phyloP scores from a whole-genome alignment of 2,888 invertebrate species.

The Dasysyrphus albostriatus region DNA sequence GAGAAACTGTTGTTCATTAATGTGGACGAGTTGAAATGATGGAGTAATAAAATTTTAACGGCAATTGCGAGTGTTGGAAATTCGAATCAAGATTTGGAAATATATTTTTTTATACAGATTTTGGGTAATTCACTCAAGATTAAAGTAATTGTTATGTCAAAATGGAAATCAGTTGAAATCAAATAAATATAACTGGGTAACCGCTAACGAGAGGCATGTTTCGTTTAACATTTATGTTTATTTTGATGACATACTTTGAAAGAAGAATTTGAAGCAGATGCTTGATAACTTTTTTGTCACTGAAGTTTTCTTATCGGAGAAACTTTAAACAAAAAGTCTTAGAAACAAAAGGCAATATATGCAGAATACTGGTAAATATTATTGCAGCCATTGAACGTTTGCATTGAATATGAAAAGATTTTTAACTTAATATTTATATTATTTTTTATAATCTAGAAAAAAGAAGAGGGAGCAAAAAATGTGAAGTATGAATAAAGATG shows the following conservation, averaged over 20 bases:
- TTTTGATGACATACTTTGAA: neutral
- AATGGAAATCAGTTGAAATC: neutral
- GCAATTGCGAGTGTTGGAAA: neutral
- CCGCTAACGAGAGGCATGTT: neutral
- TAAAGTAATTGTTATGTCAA: neutral
- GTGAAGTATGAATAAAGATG: too few species aligned
- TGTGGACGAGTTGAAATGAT: constrained; percentile 14
- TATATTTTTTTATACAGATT: neutral
- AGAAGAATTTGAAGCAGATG: neutral
- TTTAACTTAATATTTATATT: too few species aligned
- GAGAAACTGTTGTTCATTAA: constrained; percentile 31
- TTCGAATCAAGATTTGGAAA: neutral
- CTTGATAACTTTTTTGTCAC: neutral
- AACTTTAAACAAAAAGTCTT: neutral
- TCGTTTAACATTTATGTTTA: neutral
- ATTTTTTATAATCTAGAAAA: too few species aligned
- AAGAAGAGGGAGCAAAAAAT: too few species aligned
- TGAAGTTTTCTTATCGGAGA: neutral
- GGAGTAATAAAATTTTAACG: constrained; percentile 16
- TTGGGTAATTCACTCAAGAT: neutral
- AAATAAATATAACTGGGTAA: neutral
- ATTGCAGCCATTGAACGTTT: too few species aligned
- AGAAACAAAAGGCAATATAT: too few species aligned
- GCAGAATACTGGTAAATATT: too few species aligned
- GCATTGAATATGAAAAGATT: too few species aligned